phyloP scores from a whole-genome alignment of 2,888 invertebrate genomes.

The Eristalis pertinax region DNA sequence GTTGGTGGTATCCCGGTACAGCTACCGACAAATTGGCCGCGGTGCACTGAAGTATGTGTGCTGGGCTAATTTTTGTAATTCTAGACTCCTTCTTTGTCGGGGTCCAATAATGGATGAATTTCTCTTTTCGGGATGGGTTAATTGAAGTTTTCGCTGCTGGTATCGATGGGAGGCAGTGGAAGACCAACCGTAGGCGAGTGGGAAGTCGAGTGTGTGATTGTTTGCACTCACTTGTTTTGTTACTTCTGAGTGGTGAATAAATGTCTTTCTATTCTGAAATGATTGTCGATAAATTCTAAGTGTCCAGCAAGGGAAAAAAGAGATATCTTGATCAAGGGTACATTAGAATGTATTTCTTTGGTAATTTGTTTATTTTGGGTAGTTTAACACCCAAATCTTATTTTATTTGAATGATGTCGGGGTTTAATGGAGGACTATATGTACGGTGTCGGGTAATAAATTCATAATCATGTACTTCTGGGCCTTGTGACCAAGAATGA shows the following conservation, averaged over 20 bases:
- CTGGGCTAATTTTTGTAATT: conserved; percentile 44
- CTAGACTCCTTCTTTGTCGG: conserved; percentile 4
- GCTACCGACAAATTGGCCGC: conserved; percentile 56
- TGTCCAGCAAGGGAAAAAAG: too few relatives aligned
- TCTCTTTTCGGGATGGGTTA: conserved; percentile 23
- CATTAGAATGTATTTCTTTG: too few relatives aligned
- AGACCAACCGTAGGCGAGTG: background rate
- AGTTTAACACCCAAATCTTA: too few relatives aligned
- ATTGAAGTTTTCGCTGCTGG: conserved; percentile 19
- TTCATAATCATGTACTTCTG: too few relatives aligned
- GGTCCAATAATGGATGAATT: conserved; percentile 25
- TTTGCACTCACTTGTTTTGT: conserved; percentile 38
- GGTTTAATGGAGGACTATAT: too few relatives aligned
- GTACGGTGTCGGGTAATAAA: too few relatives aligned
- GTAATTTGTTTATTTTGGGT: too few relatives aligned
- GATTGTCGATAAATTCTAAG: background rate
- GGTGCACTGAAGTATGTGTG: conserved; percentile 35
- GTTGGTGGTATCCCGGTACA: conserved; percentile 49
- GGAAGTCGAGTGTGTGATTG: conserved; percentile 58
- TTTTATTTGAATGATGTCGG: too few relatives aligned
- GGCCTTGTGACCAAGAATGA: too few relatives aligned
- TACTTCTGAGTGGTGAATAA: background rate
- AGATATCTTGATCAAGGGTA: background rate
- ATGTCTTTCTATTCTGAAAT: background rate
- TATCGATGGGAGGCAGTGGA: background rate